Percentiles rank a stretch among this genome's conserved stretches.
Evolutionary conservation across 2,797 vertebrate species (phyloP).

Genomic region (Rhinichthys osculus): DNA sequence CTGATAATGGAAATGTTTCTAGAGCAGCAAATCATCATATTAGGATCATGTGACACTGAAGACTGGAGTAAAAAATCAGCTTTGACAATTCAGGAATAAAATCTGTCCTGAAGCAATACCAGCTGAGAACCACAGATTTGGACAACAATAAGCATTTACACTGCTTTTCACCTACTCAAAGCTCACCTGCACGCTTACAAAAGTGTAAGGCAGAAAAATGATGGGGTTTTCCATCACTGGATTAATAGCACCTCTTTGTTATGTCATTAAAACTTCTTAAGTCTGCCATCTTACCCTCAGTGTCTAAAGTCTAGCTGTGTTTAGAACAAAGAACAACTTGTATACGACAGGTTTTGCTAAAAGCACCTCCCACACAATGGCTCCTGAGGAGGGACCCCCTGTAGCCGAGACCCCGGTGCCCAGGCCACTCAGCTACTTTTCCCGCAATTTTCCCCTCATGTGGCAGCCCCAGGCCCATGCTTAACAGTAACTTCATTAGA

Average conservation of each 20-base stretch:
- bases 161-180: background rate
- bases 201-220: constrained; percentile 13
- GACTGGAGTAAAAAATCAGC: background rate
- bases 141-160: background rate
- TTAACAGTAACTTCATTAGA: constrained; percentile 81
- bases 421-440: constrained; percentile 76
- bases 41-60: background rate
- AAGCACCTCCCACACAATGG: constrained; percentile 69
- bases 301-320: constrained; percentile 69
- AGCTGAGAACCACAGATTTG: background rate
- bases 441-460: constrained; percentile 84
- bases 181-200: constrained; percentile 7
- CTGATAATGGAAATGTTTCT: background rate
- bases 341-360: constrained; percentile 46
- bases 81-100: background rate
- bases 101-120: background rate
- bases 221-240: constrained; percentile 29
- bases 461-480: constrained; percentile 75
- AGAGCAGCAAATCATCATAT: background rate
- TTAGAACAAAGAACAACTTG: constrained; percentile 77
- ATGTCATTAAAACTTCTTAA: constrained; percentile 55
- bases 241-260: constrained; percentile 37
- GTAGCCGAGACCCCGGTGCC: constrained; percentile 66
- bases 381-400: constrained; percentile 70
- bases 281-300: constrained; percentile 60